Base-by-base conservation (phyloP, 2,797 vertebrate species). In the Gallinago nigripennis region DNA sequence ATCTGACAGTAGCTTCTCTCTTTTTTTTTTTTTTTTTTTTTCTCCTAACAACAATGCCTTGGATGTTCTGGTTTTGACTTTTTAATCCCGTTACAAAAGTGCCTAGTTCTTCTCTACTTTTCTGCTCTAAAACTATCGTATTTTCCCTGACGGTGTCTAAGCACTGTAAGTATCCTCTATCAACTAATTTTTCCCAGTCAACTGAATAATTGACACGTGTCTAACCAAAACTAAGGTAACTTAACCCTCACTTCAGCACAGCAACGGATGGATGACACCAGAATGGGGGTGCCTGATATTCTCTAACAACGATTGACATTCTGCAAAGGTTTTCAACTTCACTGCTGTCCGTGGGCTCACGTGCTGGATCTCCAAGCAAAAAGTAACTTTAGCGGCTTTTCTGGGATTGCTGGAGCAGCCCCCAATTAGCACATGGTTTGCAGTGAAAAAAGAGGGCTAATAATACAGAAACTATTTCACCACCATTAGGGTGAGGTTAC, bases 251-350 rank as follows among this genome's bases (percentile, higher is more conserved):
- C 18, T 61, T 94, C 12, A 78, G 11, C 19, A 78, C 64, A 82
- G 57, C 9, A 80, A 77, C 0, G 11, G 57, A 51, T 0, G 0
- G 37, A 75, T 0, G 0, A 35, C 53, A 77, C 13, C 8, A 70
- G 51, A 45, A 6, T 11, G 13, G 28, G 7, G 2, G 7, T 86
- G 39, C 45, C 48, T 0, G 0, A 31, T 48, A 80, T 14, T 3
- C 30, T 17, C 24, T 24, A 51, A 6, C 2, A 8, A 76, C 2
- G 4, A 66, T 10, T 27, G 31, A 53, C 0, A 1, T 25, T 51
- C 56, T 64, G n/a, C 7, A 63, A 66, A 72, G 35, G 35, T 50
- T 41, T 87, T 61, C 41, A 75, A 35, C 25, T 45, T 51, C 45
- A 24, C 10, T 50, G 39, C 54, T 48, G 28, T 37, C 33, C 4